Conservation (phyloP, 1,140 invertebrate genomes). For the Daktulosphaira vitifoliae region DNA sequence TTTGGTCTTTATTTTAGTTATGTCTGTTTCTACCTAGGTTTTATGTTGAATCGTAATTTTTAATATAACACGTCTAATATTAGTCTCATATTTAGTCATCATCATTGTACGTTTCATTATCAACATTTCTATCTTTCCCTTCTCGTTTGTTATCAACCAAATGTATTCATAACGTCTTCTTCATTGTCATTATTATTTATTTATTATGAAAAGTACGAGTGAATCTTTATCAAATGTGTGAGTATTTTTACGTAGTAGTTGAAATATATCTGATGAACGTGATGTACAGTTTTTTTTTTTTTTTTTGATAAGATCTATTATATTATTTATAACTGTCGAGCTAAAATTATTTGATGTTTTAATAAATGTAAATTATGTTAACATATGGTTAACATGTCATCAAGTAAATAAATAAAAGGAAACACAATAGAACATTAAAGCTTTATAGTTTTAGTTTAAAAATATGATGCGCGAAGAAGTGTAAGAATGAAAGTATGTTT, state of each 20-base stretch:
- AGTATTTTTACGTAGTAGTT: conserved; percentile 24
- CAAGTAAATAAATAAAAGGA: conserved; percentile 25
- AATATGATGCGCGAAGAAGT: too few species aligned
- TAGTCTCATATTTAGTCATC: too few species aligned
- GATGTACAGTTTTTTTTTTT: conserved; percentile 15
- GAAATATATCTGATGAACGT: conserved; percentile 30
- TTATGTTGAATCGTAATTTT: too few species aligned
- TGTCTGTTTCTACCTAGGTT: too few species aligned
- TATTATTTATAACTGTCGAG: conserved; percentile 22
- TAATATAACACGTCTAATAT: too few species aligned
- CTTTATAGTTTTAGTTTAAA: too few species aligned
- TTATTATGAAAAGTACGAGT: conserved; percentile 35
- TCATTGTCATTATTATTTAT: conserved; percentile 42
- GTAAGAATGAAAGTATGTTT: too few species aligned
- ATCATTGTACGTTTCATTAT: too few species aligned
- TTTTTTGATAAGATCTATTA: conserved; percentile 29
- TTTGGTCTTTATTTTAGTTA: too few species aligned
- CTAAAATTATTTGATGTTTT: conserved; percentile 24
- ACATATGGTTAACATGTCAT: conserved; percentile 19
- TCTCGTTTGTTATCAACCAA: too few species aligned
- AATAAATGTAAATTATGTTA: conserved; percentile 30
- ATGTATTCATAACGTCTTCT: too few species aligned
- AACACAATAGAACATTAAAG: not conserved
- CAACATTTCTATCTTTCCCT: not conserved
- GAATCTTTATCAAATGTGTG: conserved; percentile 25